Base-by-base conservation (phyloP, 2,888 invertebrate species). In the Drosophila limbata region DNA sequence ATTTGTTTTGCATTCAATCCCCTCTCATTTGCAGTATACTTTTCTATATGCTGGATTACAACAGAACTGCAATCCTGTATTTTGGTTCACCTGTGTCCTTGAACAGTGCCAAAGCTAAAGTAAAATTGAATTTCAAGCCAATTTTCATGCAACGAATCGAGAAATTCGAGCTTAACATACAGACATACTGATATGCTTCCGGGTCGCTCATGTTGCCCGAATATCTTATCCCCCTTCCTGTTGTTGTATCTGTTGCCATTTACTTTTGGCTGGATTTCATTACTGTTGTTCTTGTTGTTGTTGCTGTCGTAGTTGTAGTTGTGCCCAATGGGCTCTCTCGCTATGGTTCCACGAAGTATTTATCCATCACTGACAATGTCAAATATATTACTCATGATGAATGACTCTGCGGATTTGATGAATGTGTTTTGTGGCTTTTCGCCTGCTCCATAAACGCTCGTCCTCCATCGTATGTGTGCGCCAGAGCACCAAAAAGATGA, bases 351-450 rank as follows among this genome's bases (percentile, higher is more conserved):
- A 55, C 87, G 83, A 77, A 77, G 85, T 90, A 86, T 86, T 86
- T 86, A 86, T 86, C 90, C 85, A 86, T 86, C 85, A 90, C 85
- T 86, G 90, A 89, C 85, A 86, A 89, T 90, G 85, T 86, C 85
- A 86, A 86, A 86, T 86, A 90, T 86, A 86, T 86, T 87, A 90
- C 90, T 81, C 89, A 90, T 87, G 87, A 87, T 87, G 87, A 90
- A 87, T 87, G 87, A 85, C 90, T 89, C 74, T 72, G 78, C 84
- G 90, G 88, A 87, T 89, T 90, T 87, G 87, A 87, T 87, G 89
- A 88, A 87, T 87, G 87, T 88, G 88, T 85, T 88, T 88, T 85
- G 87, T 81, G 85, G 90, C 90, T 86, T 80, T 80, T 73, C 77
- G 73, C 69, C 66, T 79, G 48, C 48, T 59, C 73, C 73, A 61